Conservation (phyloP, 1,140 invertebrate genomes). For the Pachyrhynchus sulphureomaculatus region DNA sequence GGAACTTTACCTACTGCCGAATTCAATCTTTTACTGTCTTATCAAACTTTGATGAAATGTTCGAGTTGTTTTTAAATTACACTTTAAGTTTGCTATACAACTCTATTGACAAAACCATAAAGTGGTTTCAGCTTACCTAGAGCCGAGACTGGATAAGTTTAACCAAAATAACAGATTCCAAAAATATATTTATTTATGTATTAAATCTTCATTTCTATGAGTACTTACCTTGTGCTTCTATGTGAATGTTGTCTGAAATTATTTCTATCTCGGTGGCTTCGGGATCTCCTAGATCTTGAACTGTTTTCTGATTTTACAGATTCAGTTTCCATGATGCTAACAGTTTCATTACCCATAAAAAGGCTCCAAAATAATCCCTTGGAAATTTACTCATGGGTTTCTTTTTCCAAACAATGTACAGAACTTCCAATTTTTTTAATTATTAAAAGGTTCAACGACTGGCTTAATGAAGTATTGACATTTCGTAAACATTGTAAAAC, state of each 20-base stretch:
- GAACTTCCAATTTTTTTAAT: slow-evolving; percentile 11
- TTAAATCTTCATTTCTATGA: too few species aligned
- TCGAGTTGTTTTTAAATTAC: too few species aligned
- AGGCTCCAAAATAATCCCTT: background rate
- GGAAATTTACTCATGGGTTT: slow-evolving; percentile 17
- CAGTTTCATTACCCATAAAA: slow-evolving; percentile 51
- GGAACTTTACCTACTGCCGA: too few species aligned
- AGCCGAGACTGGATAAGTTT: too few species aligned
- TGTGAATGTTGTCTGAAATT: slow-evolving; percentile 59
- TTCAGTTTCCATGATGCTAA: slow-evolving; percentile 61
- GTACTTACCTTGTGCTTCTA: slow-evolving; percentile 58
- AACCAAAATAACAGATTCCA: too few species aligned
- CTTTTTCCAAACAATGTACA: background rate
- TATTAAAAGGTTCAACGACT: slow-evolving; percentile 25
- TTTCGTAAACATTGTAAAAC: slow-evolving; percentile 29
- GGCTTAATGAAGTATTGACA: slow-evolving; percentile 24
- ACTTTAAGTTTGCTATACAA: too few species aligned
- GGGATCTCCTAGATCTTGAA: slow-evolving; percentile 59
- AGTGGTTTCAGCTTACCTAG: too few species aligned
- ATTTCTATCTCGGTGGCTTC: slow-evolving; percentile 55
- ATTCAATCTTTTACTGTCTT: too few species aligned
- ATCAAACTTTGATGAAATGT: too few species aligned
- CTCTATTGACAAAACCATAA: too few species aligned
- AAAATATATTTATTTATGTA: too few species aligned
- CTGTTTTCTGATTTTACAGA: slow-evolving; percentile 64